Evolutionary conservation across 1,140 invertebrate species (phyloP), one percentile per base, ranked within the genome.

Genomic region (Spodoptera litura): DNA sequence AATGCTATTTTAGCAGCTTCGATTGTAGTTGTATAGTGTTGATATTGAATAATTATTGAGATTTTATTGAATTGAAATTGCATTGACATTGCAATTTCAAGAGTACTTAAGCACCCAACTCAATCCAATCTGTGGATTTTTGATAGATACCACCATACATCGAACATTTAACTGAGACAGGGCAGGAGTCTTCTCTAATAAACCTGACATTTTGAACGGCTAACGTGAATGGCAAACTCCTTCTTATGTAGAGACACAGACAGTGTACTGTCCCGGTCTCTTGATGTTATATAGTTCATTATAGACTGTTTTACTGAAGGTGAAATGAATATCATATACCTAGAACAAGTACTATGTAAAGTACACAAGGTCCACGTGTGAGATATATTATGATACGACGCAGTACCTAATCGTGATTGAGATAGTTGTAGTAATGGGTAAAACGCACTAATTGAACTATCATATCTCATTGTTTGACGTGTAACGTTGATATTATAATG

Each of bases 271-370:
- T 31, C 31, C 1, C 31, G 2, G 31, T 0, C 31, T 31, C 3
- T 31, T 31, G 31, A 31, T 31, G 31, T 31, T 3, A 38, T 35
- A 11, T 62, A 38, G 27, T n/a, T 38, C 31, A 38, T 11, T n/a
- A 35, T 31, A 35, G 5, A 27, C 20, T 12, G 5, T 51, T 15
- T 13, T 12, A 70, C 12, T 70, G 66, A 70, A 70, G 66, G 66
- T 70, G 66, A 70, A 70, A 70, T 70, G 66, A 70, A 70, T 31
- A 31, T 31, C 31, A 31, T 31, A 70, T 25, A 70, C 66, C 31
- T n/a, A n/a, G 5, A n/a, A 52, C 27, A 31, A 35, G 3, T 4
- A 27, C 20, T 31, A 27, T 13, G 12, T 31, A 52, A 5, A 68
- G 44, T 15, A 13, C 51, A 27, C 4, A 31, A 44, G 4, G 38